Evolutionary conservation across 92 coral and sea anemone species (phyloP).

Genomic region (Porites cylindrica): DNA sequence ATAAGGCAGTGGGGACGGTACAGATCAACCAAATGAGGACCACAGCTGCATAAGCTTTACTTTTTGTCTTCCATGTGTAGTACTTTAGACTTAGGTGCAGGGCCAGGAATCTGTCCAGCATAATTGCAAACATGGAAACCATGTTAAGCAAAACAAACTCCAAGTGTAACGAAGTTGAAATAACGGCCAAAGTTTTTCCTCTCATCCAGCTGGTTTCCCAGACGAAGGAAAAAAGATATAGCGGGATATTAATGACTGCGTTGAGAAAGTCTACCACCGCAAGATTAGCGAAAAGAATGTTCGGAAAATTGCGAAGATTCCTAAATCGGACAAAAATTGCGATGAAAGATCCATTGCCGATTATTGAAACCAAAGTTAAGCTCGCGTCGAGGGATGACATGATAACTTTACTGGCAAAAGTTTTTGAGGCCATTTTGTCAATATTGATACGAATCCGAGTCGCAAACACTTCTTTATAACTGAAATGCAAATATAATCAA

Average conservation of each 20-base stretch:
- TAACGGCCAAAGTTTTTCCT: constrained; percentile 2
- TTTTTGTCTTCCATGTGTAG: constrained; percentile 16
- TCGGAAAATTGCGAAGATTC: not conserved
- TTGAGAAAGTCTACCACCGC: constrained; percentile 1
- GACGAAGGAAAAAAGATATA: not conserved
- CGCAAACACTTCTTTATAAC: too few relatives aligned
- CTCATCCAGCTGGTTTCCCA: not conserved
- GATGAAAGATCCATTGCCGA: constrained; percentile 7
- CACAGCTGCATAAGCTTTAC: constrained; percentile 2
- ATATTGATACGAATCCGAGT: too few relatives aligned
- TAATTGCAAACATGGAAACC: constrained; percentile 6
- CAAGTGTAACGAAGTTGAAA: not conserved
- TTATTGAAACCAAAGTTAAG: not conserved
- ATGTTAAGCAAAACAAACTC: constrained; percentile 10
- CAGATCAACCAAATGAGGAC: constrained; percentile 7
- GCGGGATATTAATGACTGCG: not conserved
- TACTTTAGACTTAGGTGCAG: not conserved
- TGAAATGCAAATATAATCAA: too few relatives aligned
- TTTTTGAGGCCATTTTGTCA: too few relatives aligned
- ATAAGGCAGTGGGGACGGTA: not conserved
- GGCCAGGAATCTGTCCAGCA: constrained; percentile 21
- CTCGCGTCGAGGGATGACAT: too few relatives aligned
- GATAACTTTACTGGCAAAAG: too few relatives aligned
- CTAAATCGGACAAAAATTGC: constrained; percentile 12
- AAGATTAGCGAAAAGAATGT: constrained; percentile 11